Evolutionary conservation across 2,797 vertebrate species (phyloP), one percentile per base, ranked within the genome.

Genomic region (Lutjanus campechanus): DNA sequence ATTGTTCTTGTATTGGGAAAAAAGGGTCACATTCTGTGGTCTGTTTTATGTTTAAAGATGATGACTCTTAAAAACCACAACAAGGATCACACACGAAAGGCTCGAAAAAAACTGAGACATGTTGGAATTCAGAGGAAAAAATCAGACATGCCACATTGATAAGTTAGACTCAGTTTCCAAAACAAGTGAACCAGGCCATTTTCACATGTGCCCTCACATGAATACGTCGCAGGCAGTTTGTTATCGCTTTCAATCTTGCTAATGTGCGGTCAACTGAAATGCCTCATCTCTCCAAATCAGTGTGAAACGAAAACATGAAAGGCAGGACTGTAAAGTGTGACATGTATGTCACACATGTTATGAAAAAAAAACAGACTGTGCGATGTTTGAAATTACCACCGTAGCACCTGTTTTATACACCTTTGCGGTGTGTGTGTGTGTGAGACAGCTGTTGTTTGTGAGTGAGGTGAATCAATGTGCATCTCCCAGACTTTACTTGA

Each of bases 61-160:
- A 25, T 62, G 50, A 68, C 11, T 69, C 29, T 36, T 36, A 36
- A 36, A 36, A 36, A 46, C 46, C 40, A 68, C 58, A 36, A 70
- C 0, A 64, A 53, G 12, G 9, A 2, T 61, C 17, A 68, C 15
- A 49, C 15, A 49, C 53, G 56, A 44, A 53, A 43, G 8, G 3
- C 58, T 46, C 46, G 53, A 65, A 44, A 71, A 71, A 43, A 72
- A 40, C 36, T 63, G 19, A 60, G 46, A 41, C 40, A 61, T 9
- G 6, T 51, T 68, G 16, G 16, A 62, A 15, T 73, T 65, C 6
- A 7, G 47, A 62, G 47, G 43, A 62, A 36, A 67, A 36, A 67
- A 82, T 19, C 43, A 44, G 29, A 7, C 10, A 40, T 13, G 29
- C 17, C 40, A 53, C 16, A 11, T n/a, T 51, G 17, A 62, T 44